A percentile compares a stretch with the other conserved stretches of the same genome.
Conservation (phyloP, 2,888 invertebrate species). For the Adela reaumurella region DNA sequence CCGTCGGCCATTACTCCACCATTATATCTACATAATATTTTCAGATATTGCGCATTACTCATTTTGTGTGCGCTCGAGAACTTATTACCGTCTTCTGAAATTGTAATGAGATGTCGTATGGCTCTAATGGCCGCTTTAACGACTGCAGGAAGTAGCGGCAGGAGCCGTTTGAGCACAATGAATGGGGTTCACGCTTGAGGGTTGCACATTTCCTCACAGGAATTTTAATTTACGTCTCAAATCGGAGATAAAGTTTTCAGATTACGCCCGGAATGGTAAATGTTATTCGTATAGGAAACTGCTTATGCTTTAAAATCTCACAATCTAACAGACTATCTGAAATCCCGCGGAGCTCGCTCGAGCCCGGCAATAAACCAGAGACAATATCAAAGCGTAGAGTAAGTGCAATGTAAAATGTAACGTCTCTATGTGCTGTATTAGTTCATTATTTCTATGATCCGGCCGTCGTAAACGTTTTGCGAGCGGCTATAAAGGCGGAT, state of each 20-base stretch:
- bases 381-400: not conserved
- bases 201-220: too few species aligned
- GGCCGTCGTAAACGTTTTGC: not conserved
- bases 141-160: not conserved
- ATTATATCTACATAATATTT: slow-evolving; percentile 12
- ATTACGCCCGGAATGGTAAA: too few species aligned
- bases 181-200: not conserved
- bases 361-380: not conserved
- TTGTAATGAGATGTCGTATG: not conserved
- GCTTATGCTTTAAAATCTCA: too few species aligned
- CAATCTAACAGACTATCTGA: too few species aligned
- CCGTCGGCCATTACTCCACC: slow-evolving; percentile 9
- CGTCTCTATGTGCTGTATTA: not conserved
- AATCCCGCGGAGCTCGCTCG: not conserved
- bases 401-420: not conserved
- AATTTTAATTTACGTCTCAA: too few species aligned
- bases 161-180: not conserved
- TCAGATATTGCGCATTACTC: slow-evolving; percentile 5
- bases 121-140: not conserved
- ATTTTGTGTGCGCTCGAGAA: slow-evolving; percentile 2
- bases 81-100: not conserved
- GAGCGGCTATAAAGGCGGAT: not conserved
- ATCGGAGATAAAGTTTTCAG: too few species aligned
- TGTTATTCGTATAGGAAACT: too few species aligned
- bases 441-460: not conserved